A percentile compares a stretch with the other conserved stretches of the same genome.
Evolutionary conservation across 2,888 invertebrate genomes (phyloP).

Genomic region (Dorcus parallelipipedus): DNA sequence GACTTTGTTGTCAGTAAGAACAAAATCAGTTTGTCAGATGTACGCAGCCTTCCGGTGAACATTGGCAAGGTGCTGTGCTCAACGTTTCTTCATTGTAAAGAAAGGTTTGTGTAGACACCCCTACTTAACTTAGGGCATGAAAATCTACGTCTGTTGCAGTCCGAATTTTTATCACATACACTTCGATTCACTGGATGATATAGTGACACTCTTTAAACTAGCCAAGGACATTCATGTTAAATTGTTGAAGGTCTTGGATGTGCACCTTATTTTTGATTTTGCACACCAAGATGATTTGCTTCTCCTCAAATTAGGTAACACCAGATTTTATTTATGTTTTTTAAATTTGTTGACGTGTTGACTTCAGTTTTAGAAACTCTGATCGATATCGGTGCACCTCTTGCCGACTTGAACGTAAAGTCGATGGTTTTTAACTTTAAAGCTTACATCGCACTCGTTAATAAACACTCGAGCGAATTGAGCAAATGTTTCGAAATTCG

Average conservation of each 20-base stretch:
- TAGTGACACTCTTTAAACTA: conserved; percentile 30
- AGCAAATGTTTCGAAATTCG: conserved; percentile 40
- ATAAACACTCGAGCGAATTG: conserved; percentile 48
- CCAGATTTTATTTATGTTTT: neutral
- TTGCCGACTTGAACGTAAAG: conserved; percentile 53
- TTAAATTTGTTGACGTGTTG: neutral
- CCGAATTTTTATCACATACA: conserved; percentile 28
- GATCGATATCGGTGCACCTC: conserved; percentile 50
- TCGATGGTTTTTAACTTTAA: conserved; percentile 59
- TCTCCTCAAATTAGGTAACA: conserved; percentile 26
- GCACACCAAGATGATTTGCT: conserved; percentile 19
- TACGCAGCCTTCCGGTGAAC: conserved; percentile 23
- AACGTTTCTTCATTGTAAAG: conserved; percentile 53
- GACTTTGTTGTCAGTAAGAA: conserved; percentile 14
- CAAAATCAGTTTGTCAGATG: conserved; percentile 11
- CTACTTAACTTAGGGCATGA: neutral
- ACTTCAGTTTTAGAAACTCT: conserved; percentile 48
- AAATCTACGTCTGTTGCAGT: conserved; percentile 22
- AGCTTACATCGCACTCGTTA: conserved; percentile 49
- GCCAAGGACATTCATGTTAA: conserved; percentile 29
- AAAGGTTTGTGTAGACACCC: conserved; percentile 44
- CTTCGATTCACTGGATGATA: conserved; percentile 27
- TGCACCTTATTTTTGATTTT: conserved; percentile 14
- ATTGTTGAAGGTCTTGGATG: conserved; percentile 28
- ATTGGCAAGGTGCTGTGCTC: conserved; percentile 46